phyloP scores from a whole-genome alignment of 2,113 vertebrate species.

The Crotalus viridis region DNA sequence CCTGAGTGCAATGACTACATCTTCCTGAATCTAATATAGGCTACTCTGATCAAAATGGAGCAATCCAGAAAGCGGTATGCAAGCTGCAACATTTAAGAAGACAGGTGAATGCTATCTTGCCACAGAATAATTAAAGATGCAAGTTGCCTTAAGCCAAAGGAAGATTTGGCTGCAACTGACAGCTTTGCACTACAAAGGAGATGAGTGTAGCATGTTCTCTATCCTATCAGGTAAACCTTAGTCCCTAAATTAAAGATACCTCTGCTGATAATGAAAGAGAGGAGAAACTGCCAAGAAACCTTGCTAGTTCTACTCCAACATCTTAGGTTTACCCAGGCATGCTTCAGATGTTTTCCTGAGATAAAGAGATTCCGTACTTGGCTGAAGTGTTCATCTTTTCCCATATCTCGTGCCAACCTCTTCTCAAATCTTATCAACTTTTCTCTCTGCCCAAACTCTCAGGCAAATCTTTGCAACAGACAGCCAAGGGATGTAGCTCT shows the following conservation, averaged over 20 bases:
- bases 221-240: no score
- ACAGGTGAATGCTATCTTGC: accelerated
- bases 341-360: neutral
- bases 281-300: neutral
- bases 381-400: neutral
- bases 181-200: neutral
- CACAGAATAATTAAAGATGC: no score
- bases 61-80: accelerated
- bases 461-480: no score
- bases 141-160: neutral
- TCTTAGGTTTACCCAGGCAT: neutral
- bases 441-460: no score
- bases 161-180: neutral
- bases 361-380: neutral
- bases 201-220: neutral
- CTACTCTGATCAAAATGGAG: neutral
- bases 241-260: neutral
- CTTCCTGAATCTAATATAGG: neutral
- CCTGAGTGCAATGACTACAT: neutral
- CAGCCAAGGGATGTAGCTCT: neutral
- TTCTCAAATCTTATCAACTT: neutral
- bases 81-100: neutral
- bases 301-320: neutral
- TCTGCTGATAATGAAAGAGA: neutral
- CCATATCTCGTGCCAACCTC: neutral